phyloP scores from a whole-genome alignment of 2,888 invertebrate genomes.

The Clostera curtula region DNA sequence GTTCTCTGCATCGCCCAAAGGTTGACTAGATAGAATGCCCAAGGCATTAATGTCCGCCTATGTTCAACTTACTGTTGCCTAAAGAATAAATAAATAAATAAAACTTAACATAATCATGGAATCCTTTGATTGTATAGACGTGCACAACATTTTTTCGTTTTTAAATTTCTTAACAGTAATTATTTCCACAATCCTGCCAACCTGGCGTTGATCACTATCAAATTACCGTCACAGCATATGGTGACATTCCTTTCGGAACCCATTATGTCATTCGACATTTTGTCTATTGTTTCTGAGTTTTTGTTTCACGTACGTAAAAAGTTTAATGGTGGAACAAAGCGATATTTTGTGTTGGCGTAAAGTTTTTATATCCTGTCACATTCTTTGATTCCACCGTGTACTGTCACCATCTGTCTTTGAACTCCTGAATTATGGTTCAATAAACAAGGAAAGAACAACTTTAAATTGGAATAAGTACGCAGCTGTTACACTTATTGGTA shows the following conservation, averaged over 20 bases:
- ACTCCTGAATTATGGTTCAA: neutral
- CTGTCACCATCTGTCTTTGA: neutral
- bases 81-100: no score
- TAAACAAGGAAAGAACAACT: no score
- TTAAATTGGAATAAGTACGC: no score
- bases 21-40: no score
- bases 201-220: constrained; percentile 51
- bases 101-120: neutral
- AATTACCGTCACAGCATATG: constrained; percentile 49
- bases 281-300: constrained; percentile 24
- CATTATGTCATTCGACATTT: constrained; percentile 20
- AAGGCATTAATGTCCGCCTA: no score
- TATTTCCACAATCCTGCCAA: constrained; percentile 34
- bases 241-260: constrained; percentile 41
- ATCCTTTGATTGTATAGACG: neutral
- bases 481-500: no score
- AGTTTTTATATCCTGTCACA: constrained; percentile 8
- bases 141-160: constrained; percentile 1
- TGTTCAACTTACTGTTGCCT: no score
- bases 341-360: constrained; percentile 7
- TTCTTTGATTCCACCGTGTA: neutral
- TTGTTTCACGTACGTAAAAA: constrained; percentile 19
- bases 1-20: no score
- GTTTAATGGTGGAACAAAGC: constrained; percentile 18
- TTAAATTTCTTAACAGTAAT: constrained; percentile 14